phyloP scores from a whole-genome alignment of 1,140 invertebrate species.

The Caenorhabditis inopinata region DNA sequence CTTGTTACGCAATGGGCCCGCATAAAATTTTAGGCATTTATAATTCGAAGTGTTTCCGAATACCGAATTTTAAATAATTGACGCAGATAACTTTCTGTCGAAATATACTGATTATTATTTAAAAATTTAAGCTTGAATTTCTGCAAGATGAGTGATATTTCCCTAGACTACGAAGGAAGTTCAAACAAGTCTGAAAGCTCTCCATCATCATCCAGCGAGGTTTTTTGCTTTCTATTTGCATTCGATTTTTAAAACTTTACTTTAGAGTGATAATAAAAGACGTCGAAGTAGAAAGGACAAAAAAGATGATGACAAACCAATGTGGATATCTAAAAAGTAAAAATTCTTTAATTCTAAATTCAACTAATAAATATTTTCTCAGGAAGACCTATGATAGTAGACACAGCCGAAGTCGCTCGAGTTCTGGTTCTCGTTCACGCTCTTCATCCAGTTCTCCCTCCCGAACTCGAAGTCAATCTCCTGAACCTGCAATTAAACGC shows the following conservation, averaged over 20 bases:
- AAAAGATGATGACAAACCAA: background rate
- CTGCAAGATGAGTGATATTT: background rate
- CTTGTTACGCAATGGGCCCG: too few relatives aligned
- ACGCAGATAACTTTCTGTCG: too few relatives aligned
- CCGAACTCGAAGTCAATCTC: background rate
- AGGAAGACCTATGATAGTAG: background rate
- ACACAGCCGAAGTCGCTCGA: background rate
- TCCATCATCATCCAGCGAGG: background rate
- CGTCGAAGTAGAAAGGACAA: background rate
- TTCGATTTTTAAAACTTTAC: background rate
- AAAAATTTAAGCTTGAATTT: background rate
- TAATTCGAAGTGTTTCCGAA: too few relatives aligned
- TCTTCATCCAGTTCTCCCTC: conserved; percentile 22
- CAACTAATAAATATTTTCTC: background rate
- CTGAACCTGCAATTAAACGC: background rate
- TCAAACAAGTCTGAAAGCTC: background rate
- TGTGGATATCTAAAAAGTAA: background rate
- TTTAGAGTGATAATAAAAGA: background rate
- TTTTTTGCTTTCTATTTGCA: background rate
- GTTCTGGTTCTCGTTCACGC: conserved; percentile 8
- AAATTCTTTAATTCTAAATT: too few relatives aligned
- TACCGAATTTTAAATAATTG: too few relatives aligned
- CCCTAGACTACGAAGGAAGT: background rate
- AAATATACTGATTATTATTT: too few relatives aligned
- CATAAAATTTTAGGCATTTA: too few relatives aligned